A percentile compares a stretch with the other conserved stretches of the same genome.
phyloP scores from a whole-genome alignment of 1,140 invertebrate species.

The Oryzaephilus surinamensis region DNA sequence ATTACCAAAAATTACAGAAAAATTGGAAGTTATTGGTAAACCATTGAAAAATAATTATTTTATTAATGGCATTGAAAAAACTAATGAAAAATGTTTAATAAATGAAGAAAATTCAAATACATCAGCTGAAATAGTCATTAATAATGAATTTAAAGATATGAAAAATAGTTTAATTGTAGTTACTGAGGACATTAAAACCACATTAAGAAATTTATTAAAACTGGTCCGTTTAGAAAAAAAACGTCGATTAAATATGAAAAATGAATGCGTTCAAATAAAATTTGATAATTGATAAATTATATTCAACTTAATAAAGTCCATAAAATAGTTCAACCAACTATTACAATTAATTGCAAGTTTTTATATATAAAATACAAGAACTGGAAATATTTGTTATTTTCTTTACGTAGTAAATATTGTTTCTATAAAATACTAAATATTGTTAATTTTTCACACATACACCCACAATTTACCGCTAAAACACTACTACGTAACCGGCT shows the following conservation, averaged over 20 bases:
- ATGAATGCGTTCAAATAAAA: too few species aligned
- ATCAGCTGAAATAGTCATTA: neutral
- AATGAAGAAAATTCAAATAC: neutral
- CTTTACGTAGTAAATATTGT: too few species aligned
- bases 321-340: conserved; percentile 4
- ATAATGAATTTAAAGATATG: conserved; percentile 11
- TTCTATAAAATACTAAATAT: neutral
- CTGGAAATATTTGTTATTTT: neutral
- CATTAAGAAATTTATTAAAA: conserved; percentile 21
- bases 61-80: conserved; percentile 8
- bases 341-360: conserved; percentile 1
- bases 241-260: neutral
- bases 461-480: too few species aligned
- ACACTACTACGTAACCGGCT: conserved; percentile 46
- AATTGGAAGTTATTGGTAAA: conserved; percentile 10
- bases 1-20: neutral
- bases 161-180: conserved; percentile 16
- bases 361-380: conserved; percentile 10
- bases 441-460: conserved; percentile 5
- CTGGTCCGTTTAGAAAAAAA: conserved; percentile 23
- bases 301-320: conserved; percentile 4
- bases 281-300: too few species aligned
- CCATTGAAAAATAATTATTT: conserved; percentile 15
- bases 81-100: too few species aligned
- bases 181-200: conserved; percentile 26